phyloP scores from a whole-genome alignment of 2,888 invertebrate genomes.

The Calameuta pallipes region DNA sequence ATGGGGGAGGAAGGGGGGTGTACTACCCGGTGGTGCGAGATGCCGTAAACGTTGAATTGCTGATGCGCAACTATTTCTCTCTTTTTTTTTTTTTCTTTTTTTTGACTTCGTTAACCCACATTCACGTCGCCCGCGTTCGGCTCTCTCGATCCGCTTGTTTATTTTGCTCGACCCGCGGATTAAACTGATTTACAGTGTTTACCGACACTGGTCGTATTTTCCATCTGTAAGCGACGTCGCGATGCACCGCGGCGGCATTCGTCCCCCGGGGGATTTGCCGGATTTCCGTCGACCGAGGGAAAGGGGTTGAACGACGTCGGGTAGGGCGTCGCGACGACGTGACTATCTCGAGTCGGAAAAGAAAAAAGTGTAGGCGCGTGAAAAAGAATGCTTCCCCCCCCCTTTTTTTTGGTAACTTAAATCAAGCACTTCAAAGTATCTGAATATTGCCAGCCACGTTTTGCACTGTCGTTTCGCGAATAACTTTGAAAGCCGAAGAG shows the following conservation, averaged over 20 bases:
- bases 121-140: conserved; percentile 34
- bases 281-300: neutral
- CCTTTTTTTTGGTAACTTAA: too few species aligned
- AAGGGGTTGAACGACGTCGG: neutral
- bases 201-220: conserved; percentile 32
- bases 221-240: neutral
- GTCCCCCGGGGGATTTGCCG: neutral
- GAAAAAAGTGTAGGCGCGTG: too few species aligned
- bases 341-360: too few species aligned
- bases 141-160: conserved; percentile 24
- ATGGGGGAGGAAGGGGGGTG: too few species aligned
- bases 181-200: conserved; percentile 45
- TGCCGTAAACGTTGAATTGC: conserved; percentile 48
- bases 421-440: too few species aligned
- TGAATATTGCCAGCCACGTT: too few species aligned
- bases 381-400: too few species aligned
- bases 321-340: neutral
- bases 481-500: too few species aligned
- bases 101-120: conserved; percentile 56
- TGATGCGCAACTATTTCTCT: conserved; percentile 50
- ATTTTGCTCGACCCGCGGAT: conserved; percentile 32
- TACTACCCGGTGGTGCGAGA: neutral
- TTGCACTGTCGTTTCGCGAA: too few species aligned
- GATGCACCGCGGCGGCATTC: neutral
- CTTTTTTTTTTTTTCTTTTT: conserved; percentile 39